Percentiles rank a stretch among this genome's conserved stretches.
Evolutionary conservation across 2,113 vertebrate genomes (phyloP).

Genomic region (Callospermophilus lateralis): DNA sequence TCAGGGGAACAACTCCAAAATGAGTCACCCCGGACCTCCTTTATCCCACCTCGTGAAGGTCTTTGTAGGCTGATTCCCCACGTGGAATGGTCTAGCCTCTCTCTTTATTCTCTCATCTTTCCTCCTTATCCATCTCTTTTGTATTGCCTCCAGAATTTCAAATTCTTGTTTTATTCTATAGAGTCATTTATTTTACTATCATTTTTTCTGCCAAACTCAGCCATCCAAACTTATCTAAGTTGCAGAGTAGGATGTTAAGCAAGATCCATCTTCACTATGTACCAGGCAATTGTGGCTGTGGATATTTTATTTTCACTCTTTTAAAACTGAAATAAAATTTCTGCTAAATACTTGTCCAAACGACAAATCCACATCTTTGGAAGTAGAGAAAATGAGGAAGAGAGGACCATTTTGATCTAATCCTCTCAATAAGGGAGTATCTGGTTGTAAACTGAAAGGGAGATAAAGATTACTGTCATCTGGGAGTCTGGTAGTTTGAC

Average conservation of each 20-base stretch:
- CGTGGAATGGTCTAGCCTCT: background rate
- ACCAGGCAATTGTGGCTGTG: background rate
- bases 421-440: background rate
- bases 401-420: background rate
- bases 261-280: background rate
- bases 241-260: too few relatives aligned
- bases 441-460: background rate
- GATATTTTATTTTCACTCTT: background rate
- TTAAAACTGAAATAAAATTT: background rate
- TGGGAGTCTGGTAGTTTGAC: background rate
- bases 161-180: background rate
- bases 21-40: background rate
- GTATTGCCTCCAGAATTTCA: background rate
- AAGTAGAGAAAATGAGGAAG: conserved; percentile 8
- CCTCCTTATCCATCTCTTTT: background rate
- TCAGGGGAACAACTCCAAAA: background rate
- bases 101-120: too few relatives aligned
- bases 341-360: background rate
- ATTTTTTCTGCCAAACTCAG: background rate
- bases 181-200: background rate
- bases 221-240: too few relatives aligned
- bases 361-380: background rate
- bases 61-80: background rate
- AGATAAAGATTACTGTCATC: background rate
- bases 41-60: background rate